Base-by-base conservation (phyloP, 2,797 vertebrate species). In the Galago senegalensis region DNA sequence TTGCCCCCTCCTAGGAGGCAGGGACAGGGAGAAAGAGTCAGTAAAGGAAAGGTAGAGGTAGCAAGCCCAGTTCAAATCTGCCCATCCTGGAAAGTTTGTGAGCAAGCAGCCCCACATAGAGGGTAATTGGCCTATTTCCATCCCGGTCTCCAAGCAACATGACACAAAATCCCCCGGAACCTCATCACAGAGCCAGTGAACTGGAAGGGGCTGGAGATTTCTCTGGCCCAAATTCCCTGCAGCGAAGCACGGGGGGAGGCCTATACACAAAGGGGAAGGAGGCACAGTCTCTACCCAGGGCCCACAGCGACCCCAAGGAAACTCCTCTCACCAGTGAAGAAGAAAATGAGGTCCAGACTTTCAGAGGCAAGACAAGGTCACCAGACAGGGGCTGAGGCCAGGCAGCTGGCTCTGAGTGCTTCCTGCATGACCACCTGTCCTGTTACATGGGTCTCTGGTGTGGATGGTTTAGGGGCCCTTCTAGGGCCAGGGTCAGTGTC, bases 91-190 rank as follows among this genome's bases (percentile, higher is more conserved):
- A 76, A 89, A 60, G 23, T 31, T 69, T 81, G 14, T 73, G 58
- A 92, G 82, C 40, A 53, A 92, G 82, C 31, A 53, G 65, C 34
- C 77, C 76, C 11, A 3, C 34, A 67, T 6, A 7, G 29, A 85
- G 16, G 0, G 29, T 6, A 53, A 61, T 2, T 79, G 96, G 93
- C 97, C 89, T 37, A 13, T 13, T 96, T 77, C 95, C 94, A 89
- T 84, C 75, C 75, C 37, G 1, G 72, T 97, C 75, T 83, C 96
- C 84, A 73, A 93, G 96, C 97, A 97, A 97, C 81, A 0, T 5
- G 77, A 85, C 84, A 81, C 63, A 17, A 82, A 94, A 72, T 79
- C 75, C 92, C 37, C 20, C 7, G 16, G 93, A 75, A 92, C 70
- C 20, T 69, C 58, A 89, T 94, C 96, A 29, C 79, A 0, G 1